phyloP scores from a whole-genome alignment of 2,113 vertebrate genomes.

The Platycercus adscitus region DNA sequence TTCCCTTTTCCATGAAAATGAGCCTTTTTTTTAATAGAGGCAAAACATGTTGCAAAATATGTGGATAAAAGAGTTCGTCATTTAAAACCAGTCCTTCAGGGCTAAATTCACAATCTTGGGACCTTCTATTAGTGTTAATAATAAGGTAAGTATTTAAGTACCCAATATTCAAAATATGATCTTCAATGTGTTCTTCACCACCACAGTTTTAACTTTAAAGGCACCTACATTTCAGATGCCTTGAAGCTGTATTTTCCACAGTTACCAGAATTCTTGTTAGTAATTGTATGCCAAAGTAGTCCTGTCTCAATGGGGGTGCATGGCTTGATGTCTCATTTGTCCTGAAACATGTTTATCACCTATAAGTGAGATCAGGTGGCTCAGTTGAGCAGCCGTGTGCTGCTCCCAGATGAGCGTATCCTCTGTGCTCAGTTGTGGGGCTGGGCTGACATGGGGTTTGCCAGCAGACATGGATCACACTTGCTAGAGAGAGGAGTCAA shows the following conservation, averaged over 20 bases:
- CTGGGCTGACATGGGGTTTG: background rate
- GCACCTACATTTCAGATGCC: background rate
- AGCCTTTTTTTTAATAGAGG: background rate
- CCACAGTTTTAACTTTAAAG: background rate
- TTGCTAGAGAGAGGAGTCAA: background rate
- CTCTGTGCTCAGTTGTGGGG: accelerated
- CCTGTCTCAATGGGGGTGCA: background rate
- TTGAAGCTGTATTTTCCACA: background rate
- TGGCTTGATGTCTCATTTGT: background rate
- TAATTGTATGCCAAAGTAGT: background rate
- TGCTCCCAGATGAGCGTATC: background rate
- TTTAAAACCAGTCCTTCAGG: background rate
- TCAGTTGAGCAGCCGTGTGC: background rate
- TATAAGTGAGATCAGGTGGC: background rate
- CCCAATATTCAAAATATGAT: background rate
- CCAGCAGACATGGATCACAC: background rate
- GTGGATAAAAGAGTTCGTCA: background rate
- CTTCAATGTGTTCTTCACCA: background rate
- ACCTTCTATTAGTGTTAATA: background rate
- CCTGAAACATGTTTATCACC: background rate
- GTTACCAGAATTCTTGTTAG: background rate
- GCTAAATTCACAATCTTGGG: background rate
- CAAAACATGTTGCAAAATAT: background rate
- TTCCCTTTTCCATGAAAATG: background rate
- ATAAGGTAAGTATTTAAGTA: background rate